Base-by-base conservation (phyloP, 30 jellyfish, hydroid and myxozoan species). In the Cassiopea andromeda region DNA sequence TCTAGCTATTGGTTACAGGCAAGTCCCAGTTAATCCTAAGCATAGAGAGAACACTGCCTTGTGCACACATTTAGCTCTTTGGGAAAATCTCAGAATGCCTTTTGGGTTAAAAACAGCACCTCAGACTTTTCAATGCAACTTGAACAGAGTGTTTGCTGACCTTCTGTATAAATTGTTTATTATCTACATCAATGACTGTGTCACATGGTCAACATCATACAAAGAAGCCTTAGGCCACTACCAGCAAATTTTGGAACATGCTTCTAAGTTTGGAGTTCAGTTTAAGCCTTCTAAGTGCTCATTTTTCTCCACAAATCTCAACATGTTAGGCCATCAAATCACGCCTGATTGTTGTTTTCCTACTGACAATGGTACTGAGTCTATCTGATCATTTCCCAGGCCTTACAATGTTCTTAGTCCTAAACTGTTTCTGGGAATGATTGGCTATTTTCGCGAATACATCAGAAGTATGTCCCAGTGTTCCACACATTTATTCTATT, bases 121-220 rank as follows among this genome's bases (percentile, higher is more conserved):
- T 10, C 87, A 49, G 77, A 54, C 71, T 1, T 73, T 85, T 54
- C 87, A 71, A 77, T 79, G 82, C 78, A 73, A 38, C 9, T 15
- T 73, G 64, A 69, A 69, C 76, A 83, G 47, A 1, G 82, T 83
- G 0, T 69, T 68, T 69, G 73, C 91, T 1, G 84, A 69, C 48
- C 16, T 60, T 61, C 46, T 60, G 46, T 50, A 82, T 67, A 46
- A 69, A 82, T 49, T 75, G 82, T 83, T 67, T 12, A 82, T 82
- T n/a, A 83, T 67, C 10, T 83, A 83, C 76, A 83, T 83, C 73
- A 87, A 85, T 17, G 93, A 85, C 75, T 58, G 92, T 71, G 78
- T 84, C 60, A 69, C 85, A 1, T 69, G 92, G 92, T 73, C 92
- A 3, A 17, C 77, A 44, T 84, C 85, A 18, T 43, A 46, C 69